Evolutionary conservation across 2,113 vertebrate species (phyloP).

Genomic region (Meleagris gallopavo): DNA sequence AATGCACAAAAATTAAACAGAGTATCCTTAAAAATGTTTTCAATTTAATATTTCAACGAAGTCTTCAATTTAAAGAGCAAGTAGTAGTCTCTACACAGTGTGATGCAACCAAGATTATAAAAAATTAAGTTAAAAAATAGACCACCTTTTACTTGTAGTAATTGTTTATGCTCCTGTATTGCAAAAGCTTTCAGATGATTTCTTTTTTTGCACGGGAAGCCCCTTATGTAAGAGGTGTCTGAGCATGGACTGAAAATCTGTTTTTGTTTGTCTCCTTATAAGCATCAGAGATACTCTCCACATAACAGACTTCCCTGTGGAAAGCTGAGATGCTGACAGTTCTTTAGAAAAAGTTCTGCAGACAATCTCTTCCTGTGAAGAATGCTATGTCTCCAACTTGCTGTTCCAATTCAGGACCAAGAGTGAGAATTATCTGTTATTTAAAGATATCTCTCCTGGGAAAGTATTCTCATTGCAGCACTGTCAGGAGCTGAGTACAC

Average conservation of each 20-base stretch:
- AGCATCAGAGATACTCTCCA: neutral
- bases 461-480: neutral
- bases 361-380: constrained; percentile 28
- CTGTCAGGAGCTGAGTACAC: neutral
- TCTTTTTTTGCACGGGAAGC: neutral
- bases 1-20: neutral
- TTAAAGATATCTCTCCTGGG: neutral
- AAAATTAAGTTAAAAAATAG: neutral
- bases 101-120: neutral
- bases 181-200: neutral
- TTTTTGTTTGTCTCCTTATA: neutral
- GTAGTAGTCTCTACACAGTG: neutral
- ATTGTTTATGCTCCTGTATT: neutral
- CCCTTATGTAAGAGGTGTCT: neutral
- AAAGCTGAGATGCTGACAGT: constrained; percentile 6
- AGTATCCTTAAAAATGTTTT: neutral
- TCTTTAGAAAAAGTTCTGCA: neutral
- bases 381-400: neutral
- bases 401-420: neutral
- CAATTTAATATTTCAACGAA: neutral
- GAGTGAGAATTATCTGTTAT: neutral
- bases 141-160: neutral
- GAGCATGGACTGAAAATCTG: neutral
- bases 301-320: neutral
- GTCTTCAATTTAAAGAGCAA: neutral